Evolutionary conservation across 2,797 vertebrate species (phyloP), one percentile per base, ranked within the genome.

Genomic region (Sebastes itinus): DNA sequence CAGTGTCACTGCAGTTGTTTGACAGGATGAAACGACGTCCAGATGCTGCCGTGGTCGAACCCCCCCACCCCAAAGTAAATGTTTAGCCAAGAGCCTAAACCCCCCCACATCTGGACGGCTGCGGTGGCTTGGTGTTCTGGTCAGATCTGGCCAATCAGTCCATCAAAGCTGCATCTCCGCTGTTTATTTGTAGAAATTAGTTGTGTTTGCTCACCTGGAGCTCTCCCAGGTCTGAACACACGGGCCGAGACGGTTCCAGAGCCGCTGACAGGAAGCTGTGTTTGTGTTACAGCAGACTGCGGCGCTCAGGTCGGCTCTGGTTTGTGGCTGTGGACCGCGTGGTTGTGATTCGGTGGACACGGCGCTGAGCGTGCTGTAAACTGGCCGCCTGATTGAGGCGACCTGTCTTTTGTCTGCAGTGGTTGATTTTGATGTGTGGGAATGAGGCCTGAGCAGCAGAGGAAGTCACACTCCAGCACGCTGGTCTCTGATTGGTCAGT

Each of bases 181-280:
- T 94, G 94, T 95, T 96, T 95, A 94, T 95, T 95, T 95, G 85
- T 61, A 90, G 80, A 89, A 94, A 95, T 95, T 92, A 94, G 79
- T 54, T 18, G 55, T 93, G 90, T 96, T 95, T 95, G 92, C 84
- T 89, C 95, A 95, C 92, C 93, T 95, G 93, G 91, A 89, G 35
- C 60, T 84, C 4, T 7, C 6, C 25, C 58, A 59, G 14, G 27
- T 27, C 14, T 28, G 13, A 59, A 59, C 56, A 59, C 56, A 28
- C 18, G 46, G 20, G 46, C 46, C 18, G 18, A 52, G 20, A 55
- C 54, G 10, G 54, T 22, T 23, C 18, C 46, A 52, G 46, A 52
- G 46, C 18, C 54, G 2, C 13, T 3, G 55, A 58, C 55, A 58
- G 55, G 55, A 27, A 58, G 55, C 23, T 25, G 23, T 58, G 28